Base-by-base conservation (phyloP, 2,888 invertebrate genomes). In the Aproaerema taeniolella region DNA sequence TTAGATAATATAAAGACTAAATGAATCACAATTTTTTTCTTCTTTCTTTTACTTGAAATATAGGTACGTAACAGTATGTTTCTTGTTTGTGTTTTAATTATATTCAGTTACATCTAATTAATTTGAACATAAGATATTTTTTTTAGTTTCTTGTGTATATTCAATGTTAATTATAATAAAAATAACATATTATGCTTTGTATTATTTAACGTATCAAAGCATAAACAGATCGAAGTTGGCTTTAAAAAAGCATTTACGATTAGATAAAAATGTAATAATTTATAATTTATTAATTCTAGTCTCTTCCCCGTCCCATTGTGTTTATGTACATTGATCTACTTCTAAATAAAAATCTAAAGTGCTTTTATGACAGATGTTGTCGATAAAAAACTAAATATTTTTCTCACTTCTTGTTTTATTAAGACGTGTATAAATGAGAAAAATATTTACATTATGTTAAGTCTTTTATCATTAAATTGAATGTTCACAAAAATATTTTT, bases 351-450 rank as follows among this genome's bases (percentile, higher is more conserved):
- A 58, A n/a, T n/a, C 63, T 59, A 43, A 81, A 80, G 80, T 79
- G 83, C 81, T 83, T 81, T 79, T 55, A 55, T 58, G 83, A 82
- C 82, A 80, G 78, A 68, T 55, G 43, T 77, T 82, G 82, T 83
- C 81, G 50, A 66, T 72, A 81, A 79, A 74, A 50, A 50, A n/a
- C 37, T 54, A 47, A 57, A 58, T 53, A 53, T 58, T 61, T 55
- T n/a, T n/a, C n/a, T n/a, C n/a, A n/a, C n/a, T n/a, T n/a, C n/a
- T n/a, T n/a, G n/a, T n/a, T n/a, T n/a, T n/a, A n/a, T n/a, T n/a
- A n/a, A n/a, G n/a, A n/a, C n/a, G n/a, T n/a, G n/a, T n/a, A n/a
- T n/a, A n/a, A n/a, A n/a, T n/a, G n/a, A n/a, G n/a, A n/a, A n/a
- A n/a, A n/a, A n/a, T n/a, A n/a, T n/a, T n/a, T n/a, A n/a, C n/a